Base-by-base conservation (phyloP, 2,797 vertebrate species). In the Galagoides demidoff region DNA sequence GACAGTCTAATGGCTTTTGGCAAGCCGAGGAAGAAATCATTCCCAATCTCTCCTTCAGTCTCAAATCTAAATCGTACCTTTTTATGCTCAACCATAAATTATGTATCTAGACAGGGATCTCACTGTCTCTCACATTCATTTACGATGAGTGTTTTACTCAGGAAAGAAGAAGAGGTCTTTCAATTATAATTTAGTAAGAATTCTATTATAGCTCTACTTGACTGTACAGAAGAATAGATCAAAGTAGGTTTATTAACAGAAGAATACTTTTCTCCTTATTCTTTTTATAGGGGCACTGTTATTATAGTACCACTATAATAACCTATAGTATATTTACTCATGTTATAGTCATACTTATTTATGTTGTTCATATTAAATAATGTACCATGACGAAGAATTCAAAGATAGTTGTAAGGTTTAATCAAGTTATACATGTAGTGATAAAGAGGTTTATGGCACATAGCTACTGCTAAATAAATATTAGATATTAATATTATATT, bases 81-180 rank as follows among this genome's bases (percentile, higher is more conserved):
- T 91, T 89, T 64, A 89, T 29, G 78, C 7, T 68, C 71, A 92
- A 61, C n/a, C 29, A 79, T 84, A 95, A 95, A 82, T 96, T 88
- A 95, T 83, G 96, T 84, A 82, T 73, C 45, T 71, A 92, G 70
- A 90, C 34, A 63, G 11, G 52, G 74, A 96, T 96, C 68, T 92
- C 43, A 81, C 59, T 77, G 61, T 92, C 73, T 94, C 57, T 77
- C 37, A 88, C 49, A 94, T 94, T 91, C 79, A 93, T 93, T 92
- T 89, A 90, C 84, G 45, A 90, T 89, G 70, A 92, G 88, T 95
- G 25, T 52, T 93, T 90, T 93, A 90, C 45, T 90, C 95, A 29
- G 25, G 2, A 82, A 77, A 57, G 73, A 59, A 85, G 17, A 14
- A 86, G 5, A 1, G 76, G 86, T 78, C 59, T 94, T 77, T 82